These are phyloP conservation scores for Xyrichtys novacula DNA, from an alignment of 2,797 vertebrate species.

Conservation along the genomic window DNA sequence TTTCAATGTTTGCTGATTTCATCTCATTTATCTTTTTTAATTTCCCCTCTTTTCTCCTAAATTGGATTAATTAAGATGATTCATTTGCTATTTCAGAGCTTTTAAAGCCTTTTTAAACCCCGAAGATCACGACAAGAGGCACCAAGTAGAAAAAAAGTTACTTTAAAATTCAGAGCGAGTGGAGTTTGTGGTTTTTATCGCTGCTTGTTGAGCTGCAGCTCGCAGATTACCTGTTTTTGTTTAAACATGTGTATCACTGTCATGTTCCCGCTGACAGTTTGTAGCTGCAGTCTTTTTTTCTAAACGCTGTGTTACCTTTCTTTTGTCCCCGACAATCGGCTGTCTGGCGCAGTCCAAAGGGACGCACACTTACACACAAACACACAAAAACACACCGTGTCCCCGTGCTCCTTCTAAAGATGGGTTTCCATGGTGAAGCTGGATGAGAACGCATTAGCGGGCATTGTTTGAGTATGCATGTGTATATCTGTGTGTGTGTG, in stretches of 20 bases:
- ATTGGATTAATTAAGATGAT: background rate
- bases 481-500: constrained; percentile 3
- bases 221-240: background rate
- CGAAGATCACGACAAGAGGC: background rate
- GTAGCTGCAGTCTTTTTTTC: constrained; percentile 6
- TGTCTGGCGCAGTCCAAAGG: constrained; percentile 30
- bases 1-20: background rate
- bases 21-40: background rate
- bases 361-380: constrained; percentile 28
- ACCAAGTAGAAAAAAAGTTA: background rate
- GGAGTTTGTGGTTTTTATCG: background rate
- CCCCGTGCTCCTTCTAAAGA: constrained; percentile 46
- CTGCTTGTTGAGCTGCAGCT: background rate
- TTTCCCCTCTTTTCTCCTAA: background rate
- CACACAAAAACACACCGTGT: constrained; percentile 39
- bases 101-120: background rate
- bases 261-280: constrained; percentile 7
- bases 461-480: constrained; percentile 36
- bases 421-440: constrained; percentile 77
- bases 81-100: background rate
- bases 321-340: constrained; percentile 35
- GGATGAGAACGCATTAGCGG: constrained; percentile 38
- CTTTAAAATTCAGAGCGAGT: background rate
- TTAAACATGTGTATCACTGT: background rate
- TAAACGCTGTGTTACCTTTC: constrained; percentile 23